Percentiles rank a stretch among this genome's conserved stretches.
These are phyloP conservation scores for Pseudachorutes palmiensis DNA, from an alignment of 1,140 invertebrate species.

Conservation along the genomic window DNA sequence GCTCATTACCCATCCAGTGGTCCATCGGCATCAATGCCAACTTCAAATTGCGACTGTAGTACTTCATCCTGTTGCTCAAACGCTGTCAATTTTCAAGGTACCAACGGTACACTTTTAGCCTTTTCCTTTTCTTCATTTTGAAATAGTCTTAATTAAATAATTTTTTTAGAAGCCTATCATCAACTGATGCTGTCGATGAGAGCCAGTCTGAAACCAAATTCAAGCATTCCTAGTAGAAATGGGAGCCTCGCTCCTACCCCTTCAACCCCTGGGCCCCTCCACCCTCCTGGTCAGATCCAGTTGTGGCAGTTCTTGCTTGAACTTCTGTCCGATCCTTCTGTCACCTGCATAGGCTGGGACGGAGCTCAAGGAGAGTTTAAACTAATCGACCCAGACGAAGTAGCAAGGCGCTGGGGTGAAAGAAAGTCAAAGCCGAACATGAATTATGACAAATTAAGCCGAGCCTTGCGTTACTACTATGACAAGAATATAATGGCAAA, in stretches of 20 bases:
- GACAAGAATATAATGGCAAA: constrained; percentile 97
- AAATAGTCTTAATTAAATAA: neutral
- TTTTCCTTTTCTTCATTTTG: neutral
- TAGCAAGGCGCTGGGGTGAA: constrained; percentile 85
- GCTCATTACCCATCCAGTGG: neutral
- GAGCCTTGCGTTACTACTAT: constrained; percentile 91
- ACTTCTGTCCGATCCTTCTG: constrained; percentile 66
- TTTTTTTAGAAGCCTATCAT: neutral
- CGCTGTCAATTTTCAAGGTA: neutral
- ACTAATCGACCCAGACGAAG: constrained; percentile 85
- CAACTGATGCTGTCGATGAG: neutral
- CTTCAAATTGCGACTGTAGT: neutral
- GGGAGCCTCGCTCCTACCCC: neutral
- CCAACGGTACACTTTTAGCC: neutral
- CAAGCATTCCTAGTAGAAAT: neutral
- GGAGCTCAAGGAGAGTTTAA: constrained; percentile 83
- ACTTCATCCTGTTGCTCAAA: neutral
- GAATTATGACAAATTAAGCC: constrained; percentile 92
- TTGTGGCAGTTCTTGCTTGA: constrained; percentile 95
- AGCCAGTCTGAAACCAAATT: neutral
- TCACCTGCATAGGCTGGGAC: constrained; percentile 70
- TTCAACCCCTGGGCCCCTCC: neutral
- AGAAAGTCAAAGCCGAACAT: constrained; percentile 90
- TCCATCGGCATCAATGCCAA: no score
- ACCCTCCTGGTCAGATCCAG: constrained; percentile 74